phyloP scores from a whole-genome alignment of 1,140 invertebrate species.

The Trinorchestia longiramus region DNA sequence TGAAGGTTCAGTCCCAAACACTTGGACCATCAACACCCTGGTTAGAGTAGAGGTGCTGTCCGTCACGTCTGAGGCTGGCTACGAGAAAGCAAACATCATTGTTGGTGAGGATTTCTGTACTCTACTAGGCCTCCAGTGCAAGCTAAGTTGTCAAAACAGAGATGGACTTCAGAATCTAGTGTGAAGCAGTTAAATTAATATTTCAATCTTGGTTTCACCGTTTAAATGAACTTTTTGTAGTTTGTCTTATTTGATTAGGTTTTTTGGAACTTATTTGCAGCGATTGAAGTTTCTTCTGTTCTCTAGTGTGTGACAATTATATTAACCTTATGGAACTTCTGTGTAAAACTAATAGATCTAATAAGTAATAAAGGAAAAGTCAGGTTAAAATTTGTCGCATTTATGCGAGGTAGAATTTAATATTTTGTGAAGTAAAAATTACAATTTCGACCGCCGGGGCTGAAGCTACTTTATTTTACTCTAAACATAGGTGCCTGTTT shows the following conservation, averaged over 20 bases:
- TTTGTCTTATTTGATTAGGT: background rate
- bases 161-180: background rate
- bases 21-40: constrained; percentile 29
- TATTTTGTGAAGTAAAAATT: too few relatives aligned
- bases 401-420: too few relatives aligned
- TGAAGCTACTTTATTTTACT: background rate
- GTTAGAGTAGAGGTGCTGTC: constrained; percentile 29
- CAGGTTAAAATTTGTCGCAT: too few relatives aligned
- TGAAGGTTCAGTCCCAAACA: background rate
- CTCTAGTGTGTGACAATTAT: too few relatives aligned
- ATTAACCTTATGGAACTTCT: too few relatives aligned
- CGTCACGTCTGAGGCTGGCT: background rate
- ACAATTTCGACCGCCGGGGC: too few relatives aligned
- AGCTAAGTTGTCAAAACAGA: background rate
- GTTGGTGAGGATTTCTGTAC: background rate
- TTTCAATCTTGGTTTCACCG: background rate
- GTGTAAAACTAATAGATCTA: too few relatives aligned
- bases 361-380: too few relatives aligned
- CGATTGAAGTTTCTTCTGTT: too few relatives aligned
- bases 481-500: background rate
- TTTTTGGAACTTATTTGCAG: too few relatives aligned
- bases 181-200: background rate
- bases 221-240: background rate
- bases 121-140: background rate
- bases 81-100: background rate